Percentiles rank a stretch among this genome's conserved stretches.
Conservation (phyloP, 92 coral and sea anemone species). For the Palythoa heliodiscus region DNA sequence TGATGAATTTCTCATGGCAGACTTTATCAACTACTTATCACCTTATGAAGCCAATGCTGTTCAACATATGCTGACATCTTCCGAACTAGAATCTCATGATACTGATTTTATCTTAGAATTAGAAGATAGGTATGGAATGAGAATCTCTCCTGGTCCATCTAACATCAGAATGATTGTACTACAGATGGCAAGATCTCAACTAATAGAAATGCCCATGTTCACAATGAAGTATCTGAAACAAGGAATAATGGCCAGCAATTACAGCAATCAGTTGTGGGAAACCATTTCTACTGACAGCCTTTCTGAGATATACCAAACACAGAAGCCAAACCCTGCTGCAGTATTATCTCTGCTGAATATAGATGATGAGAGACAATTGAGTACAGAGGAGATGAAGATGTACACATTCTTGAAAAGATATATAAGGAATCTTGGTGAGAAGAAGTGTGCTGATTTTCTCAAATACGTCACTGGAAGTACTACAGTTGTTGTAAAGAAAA, state of each 20-base stretch:
- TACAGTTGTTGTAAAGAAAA: constrained; percentile 15
- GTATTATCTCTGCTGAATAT: constrained; percentile 22
- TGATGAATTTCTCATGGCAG: neutral
- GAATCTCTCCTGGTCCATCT: constrained; percentile 24
- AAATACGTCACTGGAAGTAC: constrained; percentile 23
- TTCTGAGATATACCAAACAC: constrained; percentile 33
- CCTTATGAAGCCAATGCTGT: constrained; percentile 9
- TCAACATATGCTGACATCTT: constrained; percentile 9
- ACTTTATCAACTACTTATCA: constrained; percentile 12
- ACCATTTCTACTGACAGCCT: constrained; percentile 21
- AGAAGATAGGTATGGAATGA: constrained; percentile 25
- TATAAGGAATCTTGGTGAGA: constrained; percentile 15
- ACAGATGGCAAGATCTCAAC: constrained; percentile 25
- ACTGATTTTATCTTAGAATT: constrained; percentile 20
- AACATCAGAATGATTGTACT: constrained; percentile 29
- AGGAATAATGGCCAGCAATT: constrained; percentile 26
- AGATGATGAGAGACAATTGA: constrained; percentile 11
- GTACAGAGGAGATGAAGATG: constrained; percentile 20
- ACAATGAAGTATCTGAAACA: constrained; percentile 20
- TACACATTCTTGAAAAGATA: constrained; percentile 16
- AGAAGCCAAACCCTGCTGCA: constrained; percentile 27
- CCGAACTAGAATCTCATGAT: constrained; percentile 8
- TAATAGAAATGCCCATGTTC: constrained; percentile 22
- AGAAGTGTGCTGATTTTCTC: constrained; percentile 22
- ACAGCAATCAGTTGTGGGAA: constrained; percentile 2